Base-by-base conservation (phyloP, 2,113 vertebrate genomes). In the Abramis brama region DNA sequence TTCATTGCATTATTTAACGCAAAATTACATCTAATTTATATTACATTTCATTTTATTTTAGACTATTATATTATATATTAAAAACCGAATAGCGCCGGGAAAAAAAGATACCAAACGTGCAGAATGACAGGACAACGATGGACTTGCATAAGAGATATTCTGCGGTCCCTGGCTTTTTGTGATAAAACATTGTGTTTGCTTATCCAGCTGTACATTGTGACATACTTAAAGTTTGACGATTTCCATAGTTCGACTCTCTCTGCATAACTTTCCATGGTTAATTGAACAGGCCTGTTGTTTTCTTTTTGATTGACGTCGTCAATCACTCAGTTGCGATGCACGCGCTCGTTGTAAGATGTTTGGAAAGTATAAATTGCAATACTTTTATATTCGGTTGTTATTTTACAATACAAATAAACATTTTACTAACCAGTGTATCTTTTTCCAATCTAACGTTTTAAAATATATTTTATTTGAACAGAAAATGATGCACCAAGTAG, bases 401-500 rank as follows among this genome's bases (percentile, higher is more conserved):
- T 68, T 45, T 27, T 66, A 15, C 25, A 33, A 7, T 4, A 5
- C 21, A 59, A 6, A 55, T 9, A 30, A 52, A 19, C 43, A 25
- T 25, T 75, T 50, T 15, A 75, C 27, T 21, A 19, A 77, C 21
- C 27, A 30, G 27, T 59, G 5, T 21, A 21, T 47, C 2, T 1
- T 33, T 27, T n/a, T 21, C 6, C 19, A 55, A 43, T 15, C 25
- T 4, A 45, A 55, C n/a, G 5, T 74, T 5, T 52, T 80, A 1
- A 27, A 62, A 47, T 66, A 2, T 66, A 90, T 43, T 88, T 93
- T 92, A 90, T 84, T 60, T 91, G 79, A 89, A 83, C 92, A 98
- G 98, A 98, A 96, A 95, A 99, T 99, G 97, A 99, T 99, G 97
- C 97, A 98, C 93, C 97, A 97, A 70, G 97, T 99, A 93, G 94